Conservation (phyloP, 2,113 vertebrate genomes). For the Myotis yumanensis region DNA sequence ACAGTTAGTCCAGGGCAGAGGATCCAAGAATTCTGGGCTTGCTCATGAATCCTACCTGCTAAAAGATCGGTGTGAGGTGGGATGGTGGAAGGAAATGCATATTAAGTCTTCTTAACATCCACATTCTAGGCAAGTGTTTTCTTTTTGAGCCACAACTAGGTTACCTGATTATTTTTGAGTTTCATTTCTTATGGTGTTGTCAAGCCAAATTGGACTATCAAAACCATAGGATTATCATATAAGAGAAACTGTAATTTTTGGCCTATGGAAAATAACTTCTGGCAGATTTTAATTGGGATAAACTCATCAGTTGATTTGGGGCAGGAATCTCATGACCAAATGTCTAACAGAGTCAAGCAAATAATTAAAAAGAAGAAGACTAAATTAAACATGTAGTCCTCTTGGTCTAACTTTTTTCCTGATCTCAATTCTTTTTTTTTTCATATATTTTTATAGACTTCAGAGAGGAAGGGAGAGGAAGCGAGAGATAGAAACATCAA, state of each 20-base stretch:
- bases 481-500: no score
- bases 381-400: neutral
- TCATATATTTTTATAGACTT: no score
- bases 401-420: neutral
- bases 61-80: neutral
- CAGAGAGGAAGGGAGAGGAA: no score
- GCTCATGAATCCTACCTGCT: neutral
- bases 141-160: neutral
- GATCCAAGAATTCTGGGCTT: neutral
- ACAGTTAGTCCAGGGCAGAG: neutral
- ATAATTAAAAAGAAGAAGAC: neutral
- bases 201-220: constrained; percentile 35
- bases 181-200: constrained; percentile 7
- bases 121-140: neutral
- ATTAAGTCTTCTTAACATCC: neutral
- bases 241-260: constrained; percentile 24
- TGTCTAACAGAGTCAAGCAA: neutral
- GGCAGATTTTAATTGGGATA: constrained; percentile 37
- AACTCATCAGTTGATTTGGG: constrained; percentile 36
- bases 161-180: constrained; percentile 34
- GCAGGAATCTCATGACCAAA: neutral
- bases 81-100: neutral
- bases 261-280: constrained; percentile 1
- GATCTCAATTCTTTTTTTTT: neutral
- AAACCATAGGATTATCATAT: neutral